Conservation (phyloP, 2,888 invertebrate species). For the Helicoverpa assulta region DNA sequence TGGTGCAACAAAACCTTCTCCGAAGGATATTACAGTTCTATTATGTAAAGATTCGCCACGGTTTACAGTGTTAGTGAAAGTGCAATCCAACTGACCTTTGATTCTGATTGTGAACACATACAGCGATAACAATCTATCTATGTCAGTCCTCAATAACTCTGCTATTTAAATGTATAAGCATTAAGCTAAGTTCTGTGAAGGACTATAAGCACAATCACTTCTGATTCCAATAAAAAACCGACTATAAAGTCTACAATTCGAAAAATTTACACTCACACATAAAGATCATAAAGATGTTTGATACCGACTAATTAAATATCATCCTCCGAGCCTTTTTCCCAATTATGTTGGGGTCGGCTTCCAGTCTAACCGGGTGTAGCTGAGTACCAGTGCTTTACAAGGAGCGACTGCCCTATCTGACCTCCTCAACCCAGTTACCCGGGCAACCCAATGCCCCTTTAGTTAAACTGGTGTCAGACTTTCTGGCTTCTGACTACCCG, state of each 20-base stretch:
- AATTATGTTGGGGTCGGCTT: too few relatives aligned
- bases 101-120: not conserved
- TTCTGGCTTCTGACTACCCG: too few relatives aligned
- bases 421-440: too few relatives aligned
- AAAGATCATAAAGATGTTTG: too few relatives aligned
- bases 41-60: slow-evolving; percentile 15
- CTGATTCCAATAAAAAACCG: not conserved
- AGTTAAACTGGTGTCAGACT: too few relatives aligned
- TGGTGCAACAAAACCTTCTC: not conserved
- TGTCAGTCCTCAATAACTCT: slow-evolving; percentile 7
- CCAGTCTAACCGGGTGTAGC: too few relatives aligned
- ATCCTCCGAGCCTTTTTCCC: too few relatives aligned
- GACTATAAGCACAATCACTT: not conserved
- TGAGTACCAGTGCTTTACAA: too few relatives aligned
- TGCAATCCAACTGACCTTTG: slow-evolving; percentile 1
- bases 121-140: slow-evolving; percentile 15
- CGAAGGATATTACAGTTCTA: not conserved
- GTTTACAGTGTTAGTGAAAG: slow-evolving; percentile 17
- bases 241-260: not conserved
- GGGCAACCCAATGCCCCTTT: too few relatives aligned
- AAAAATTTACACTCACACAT: too few relatives aligned
- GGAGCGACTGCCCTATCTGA: too few relatives aligned
- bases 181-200: not conserved
- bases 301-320: too few relatives aligned
- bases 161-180: not conserved